phyloP scores from a whole-genome alignment of 2,888 invertebrate species.

The Scaeva pyrastri region DNA sequence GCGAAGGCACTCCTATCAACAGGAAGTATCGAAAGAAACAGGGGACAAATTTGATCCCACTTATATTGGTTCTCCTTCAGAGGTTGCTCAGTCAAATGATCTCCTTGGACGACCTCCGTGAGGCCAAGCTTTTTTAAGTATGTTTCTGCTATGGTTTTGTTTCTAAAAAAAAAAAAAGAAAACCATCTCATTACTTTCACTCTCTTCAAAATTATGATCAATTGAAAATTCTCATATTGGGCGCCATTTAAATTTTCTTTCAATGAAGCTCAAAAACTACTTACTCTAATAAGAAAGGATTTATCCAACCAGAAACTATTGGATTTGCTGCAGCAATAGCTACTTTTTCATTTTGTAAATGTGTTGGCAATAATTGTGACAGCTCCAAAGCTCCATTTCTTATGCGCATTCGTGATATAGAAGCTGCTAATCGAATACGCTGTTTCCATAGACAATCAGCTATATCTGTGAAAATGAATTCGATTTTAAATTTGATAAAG shows the following conservation, averaged over 20 bases:
- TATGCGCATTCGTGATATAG: slow-evolving; percentile 90
- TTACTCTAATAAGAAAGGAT: slow-evolving; percentile 89
- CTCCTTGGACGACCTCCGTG: slow-evolving; percentile 74
- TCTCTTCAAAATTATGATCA: background rate
- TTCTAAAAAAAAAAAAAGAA: slow-evolving; percentile 19
- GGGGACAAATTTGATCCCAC: slow-evolving; percentile 85
- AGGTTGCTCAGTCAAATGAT: slow-evolving; percentile 68
- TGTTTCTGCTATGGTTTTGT: slow-evolving; percentile 58
- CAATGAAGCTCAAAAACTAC: slow-evolving; percentile 53
- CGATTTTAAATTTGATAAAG: too few relatives aligned
- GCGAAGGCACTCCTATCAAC: slow-evolving; percentile 85
- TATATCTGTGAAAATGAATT: slow-evolving; percentile 82
- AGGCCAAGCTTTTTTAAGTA: slow-evolving; percentile 65
- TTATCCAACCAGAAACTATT: slow-evolving; percentile 91
- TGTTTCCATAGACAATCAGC: slow-evolving; percentile 88
- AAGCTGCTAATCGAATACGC: slow-evolving; percentile 89
- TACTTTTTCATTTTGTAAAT: slow-evolving; percentile 89
- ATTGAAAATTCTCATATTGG: slow-evolving; percentile 9
- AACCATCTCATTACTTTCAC: background rate
- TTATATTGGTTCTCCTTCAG: slow-evolving; percentile 80
- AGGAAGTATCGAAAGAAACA: slow-evolving; percentile 86
- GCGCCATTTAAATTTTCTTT: slow-evolving; percentile 8
- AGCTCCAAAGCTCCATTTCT: slow-evolving; percentile 89
- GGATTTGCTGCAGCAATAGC: slow-evolving; percentile 85
- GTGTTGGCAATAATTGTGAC: slow-evolving; percentile 89